Conservation (phyloP, 2,113 vertebrate genomes). For the Meriones unguiculatus region DNA sequence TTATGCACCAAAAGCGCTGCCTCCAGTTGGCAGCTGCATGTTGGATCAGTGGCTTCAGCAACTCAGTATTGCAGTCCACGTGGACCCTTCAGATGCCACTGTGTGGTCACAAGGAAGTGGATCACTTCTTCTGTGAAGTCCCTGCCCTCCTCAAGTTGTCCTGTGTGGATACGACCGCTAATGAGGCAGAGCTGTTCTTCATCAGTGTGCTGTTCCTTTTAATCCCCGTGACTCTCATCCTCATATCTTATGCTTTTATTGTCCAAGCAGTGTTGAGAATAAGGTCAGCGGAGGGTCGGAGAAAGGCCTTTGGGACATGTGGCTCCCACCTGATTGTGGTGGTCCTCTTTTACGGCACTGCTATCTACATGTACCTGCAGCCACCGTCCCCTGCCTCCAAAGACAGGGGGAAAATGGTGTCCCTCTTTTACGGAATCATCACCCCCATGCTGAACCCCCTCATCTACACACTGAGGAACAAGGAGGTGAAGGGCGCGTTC, state of each 20-base stretch:
- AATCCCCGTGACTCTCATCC: slow-evolving; percentile 48
- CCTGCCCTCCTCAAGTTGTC: slow-evolving; percentile 76
- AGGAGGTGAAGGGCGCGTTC: slow-evolving; percentile 70
- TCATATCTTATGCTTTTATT: slow-evolving; percentile 67
- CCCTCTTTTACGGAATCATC: slow-evolving; percentile 75
- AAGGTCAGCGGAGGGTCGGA: slow-evolving; percentile 40
- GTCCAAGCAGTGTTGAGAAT: slow-evolving; percentile 68
- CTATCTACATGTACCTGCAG: slow-evolving; percentile 73
- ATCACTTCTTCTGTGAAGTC: slow-evolving; percentile 77
- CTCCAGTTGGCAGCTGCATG: slow-evolving; percentile 53
- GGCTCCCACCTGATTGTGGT: slow-evolving; percentile 71
- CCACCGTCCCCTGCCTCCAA: slow-evolving; percentile 52
- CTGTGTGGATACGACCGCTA: slow-evolving; percentile 66
- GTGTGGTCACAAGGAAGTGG: slow-evolving; percentile 64
- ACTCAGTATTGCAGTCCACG: slow-evolving; percentile 62
- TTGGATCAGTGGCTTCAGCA: slow-evolving; percentile 75
- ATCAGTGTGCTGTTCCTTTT: slow-evolving; percentile 61
- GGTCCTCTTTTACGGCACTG: slow-evolving; percentile 73
- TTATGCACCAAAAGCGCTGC: slow-evolving; percentile 71
- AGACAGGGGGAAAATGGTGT: slow-evolving; percentile 72
- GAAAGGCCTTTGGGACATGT: slow-evolving; percentile 73
- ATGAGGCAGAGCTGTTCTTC: slow-evolving; percentile 53
- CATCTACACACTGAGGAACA: slow-evolving; percentile 79
- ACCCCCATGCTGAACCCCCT: slow-evolving; percentile 77
- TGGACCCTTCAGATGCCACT: slow-evolving; percentile 66